Conservation (phyloP, 2,888 invertebrate genomes). For the Pterostichus madidus region DNA sequence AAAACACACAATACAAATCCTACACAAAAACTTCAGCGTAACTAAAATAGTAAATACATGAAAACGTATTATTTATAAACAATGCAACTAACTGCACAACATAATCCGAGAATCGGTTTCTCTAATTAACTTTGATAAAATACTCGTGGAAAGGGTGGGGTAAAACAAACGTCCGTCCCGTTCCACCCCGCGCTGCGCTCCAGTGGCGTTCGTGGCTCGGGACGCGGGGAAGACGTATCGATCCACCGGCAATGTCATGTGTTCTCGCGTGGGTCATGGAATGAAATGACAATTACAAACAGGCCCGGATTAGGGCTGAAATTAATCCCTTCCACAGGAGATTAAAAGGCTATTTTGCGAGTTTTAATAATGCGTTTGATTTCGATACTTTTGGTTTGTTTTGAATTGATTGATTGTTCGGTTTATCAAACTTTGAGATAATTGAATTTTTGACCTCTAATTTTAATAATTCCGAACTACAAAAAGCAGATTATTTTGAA, state of each 20-base stretch:
- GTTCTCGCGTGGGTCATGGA: constrained; percentile 66
- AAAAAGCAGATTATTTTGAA: background rate
- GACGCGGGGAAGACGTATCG: constrained; percentile 59
- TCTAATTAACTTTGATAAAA: constrained; percentile 66
- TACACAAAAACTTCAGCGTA: constrained; percentile 27
- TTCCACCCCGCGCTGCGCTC: background rate
- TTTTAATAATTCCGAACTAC: constrained; percentile 5
- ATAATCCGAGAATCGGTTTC: constrained; percentile 58
- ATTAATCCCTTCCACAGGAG: constrained; percentile 36
- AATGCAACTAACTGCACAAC: constrained; percentile 53
- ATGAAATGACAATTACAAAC: constrained; percentile 67
- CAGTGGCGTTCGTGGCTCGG: constrained; percentile 24
- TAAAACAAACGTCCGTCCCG: constrained; percentile 18
- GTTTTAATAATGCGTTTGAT: constrained; percentile 56
- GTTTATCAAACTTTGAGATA: background rate
- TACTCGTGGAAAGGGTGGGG: constrained; percentile 52
- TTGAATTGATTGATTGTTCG: constrained; percentile 32
- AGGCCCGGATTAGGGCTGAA: constrained; percentile 46
- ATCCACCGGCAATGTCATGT: constrained; percentile 64
- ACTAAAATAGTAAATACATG: constrained; percentile 51
- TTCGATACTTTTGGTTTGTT: constrained; percentile 49
- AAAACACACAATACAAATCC: constrained; percentile 38
- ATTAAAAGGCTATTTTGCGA: constrained; percentile 41
- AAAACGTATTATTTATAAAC: constrained; percentile 53
- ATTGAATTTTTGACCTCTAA: constrained; percentile 35